Evolutionary conservation across 2,113 vertebrate genomes (phyloP), one percentile per base, ranked within the genome.

Genomic region (Embiotoca jacksoni): DNA sequence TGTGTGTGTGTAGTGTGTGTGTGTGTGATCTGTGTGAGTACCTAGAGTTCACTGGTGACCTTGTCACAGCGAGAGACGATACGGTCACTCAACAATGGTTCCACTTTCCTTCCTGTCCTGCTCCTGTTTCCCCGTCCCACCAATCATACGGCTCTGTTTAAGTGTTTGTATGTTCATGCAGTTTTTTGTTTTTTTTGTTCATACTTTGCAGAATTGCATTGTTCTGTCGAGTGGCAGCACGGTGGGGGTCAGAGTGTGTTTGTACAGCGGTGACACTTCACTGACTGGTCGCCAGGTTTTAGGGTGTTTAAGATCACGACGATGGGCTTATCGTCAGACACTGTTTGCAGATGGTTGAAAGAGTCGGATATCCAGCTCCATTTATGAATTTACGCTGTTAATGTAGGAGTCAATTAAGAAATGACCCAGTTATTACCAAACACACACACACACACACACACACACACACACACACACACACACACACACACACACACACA

Each of bases 71-170:
- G 80, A 88, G 90, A 90, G 92, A 88, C 71, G 91, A 92, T 89
- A 81, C 71, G 88, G 83, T 91, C 88, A 88, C 82, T 91, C 88
- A 91, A 92, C 92, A 93, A 93, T 93, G 87, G 88, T 84, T 88
- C 66, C 58, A 57, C 88, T 93, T 93, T 92, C 92, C 93, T 93
- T 94, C 92, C 86, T 91, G 76, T 89, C 59, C 72, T 92, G 89
- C 82, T 88, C 78, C 92, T 89, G 88, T 89, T 86, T 87, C 77
- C 91, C 87, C 84, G 16, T 82, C 77, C 82, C 64, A 84, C 83
- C 90, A 90, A 85, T 90, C 91, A 91, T 81, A 4, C 74, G 0
- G 53, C 81, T 64, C 50, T 7, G 55, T 73, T 78, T 53, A 74
- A 81, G 85, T 81, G 85, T 91, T 87, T 90, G 83, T 87, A 82